These are phyloP conservation scores for Corbicula japonica DNA, from an alignment of 2,888 invertebrate species.

Conservation along the genomic window DNA sequence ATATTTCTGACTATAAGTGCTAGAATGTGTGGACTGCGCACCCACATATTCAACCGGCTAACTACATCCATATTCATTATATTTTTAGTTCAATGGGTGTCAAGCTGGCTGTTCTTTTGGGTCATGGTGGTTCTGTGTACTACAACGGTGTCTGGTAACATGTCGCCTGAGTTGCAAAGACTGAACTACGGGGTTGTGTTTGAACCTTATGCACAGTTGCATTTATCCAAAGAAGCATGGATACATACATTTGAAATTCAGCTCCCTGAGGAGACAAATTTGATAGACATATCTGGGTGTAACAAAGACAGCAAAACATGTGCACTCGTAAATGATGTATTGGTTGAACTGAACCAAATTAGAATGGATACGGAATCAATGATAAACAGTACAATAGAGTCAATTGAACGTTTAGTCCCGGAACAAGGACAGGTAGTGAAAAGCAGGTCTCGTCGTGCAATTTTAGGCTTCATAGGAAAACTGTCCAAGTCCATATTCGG, in stretches of 20 bases:
- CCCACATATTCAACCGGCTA: background rate
- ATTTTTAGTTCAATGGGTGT: slow-evolving; percentile 2
- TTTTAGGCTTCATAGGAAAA: background rate
- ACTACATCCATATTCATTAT: background rate
- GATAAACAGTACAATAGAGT: slow-evolving; percentile 9
- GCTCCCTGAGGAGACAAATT: background rate
- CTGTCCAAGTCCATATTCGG: background rate
- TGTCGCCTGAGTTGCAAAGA: background rate
- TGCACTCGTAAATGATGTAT: slow-evolving; percentile 13
- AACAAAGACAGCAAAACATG: slow-evolving; percentile 17
- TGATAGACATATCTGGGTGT: slow-evolving; percentile 7
- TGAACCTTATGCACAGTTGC: slow-evolving; percentile 7
- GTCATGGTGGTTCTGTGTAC: slow-evolving; percentile 13
- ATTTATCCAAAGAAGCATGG: slow-evolving; percentile 14
- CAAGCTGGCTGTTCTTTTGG: background rate
- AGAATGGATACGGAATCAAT: slow-evolving; percentile 15
- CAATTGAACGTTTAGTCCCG: background rate
- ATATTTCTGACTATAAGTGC: slow-evolving; percentile 7
- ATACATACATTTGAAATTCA: background rate
- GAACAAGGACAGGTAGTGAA: background rate
- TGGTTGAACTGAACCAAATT: slow-evolving; percentile 19
- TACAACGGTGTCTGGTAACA: slow-evolving; percentile 3
- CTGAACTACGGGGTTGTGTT: slow-evolving; percentile 5
- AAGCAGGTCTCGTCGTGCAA: background rate
- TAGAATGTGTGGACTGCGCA: background rate